A percentile compares a stretch with the other conserved stretches of the same genome.
Evolutionary conservation across 1,140 invertebrate species (phyloP).

Genomic region (Eumeta japonica): DNA sequence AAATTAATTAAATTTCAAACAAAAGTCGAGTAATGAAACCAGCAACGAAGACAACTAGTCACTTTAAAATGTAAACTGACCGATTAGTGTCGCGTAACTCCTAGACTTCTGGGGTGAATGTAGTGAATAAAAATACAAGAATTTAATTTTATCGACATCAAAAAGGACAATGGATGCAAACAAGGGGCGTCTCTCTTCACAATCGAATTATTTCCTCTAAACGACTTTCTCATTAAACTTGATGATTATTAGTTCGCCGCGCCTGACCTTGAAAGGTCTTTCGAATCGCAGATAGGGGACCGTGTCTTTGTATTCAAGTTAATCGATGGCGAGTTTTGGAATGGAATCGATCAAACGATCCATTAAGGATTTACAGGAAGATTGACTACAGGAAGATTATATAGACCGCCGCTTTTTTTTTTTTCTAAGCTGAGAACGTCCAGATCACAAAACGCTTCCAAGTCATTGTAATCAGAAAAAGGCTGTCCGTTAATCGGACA

Average conservation of each 20-base stretch:
- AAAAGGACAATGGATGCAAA: slow-evolving; percentile 22
- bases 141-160: slow-evolving; percentile 20
- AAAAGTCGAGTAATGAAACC: not conserved
- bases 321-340: slow-evolving; percentile 40
- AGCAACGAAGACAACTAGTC: not conserved
- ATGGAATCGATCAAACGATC: slow-evolving; percentile 46
- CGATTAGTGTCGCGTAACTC: no score
- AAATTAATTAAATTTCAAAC: not conserved
- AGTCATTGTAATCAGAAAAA: no score
- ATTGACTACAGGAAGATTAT: slow-evolving; percentile 23
- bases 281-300: slow-evolving; percentile 34
- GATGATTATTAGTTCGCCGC: slow-evolving; percentile 35
- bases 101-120: no score
- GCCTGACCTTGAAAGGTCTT: slow-evolving; percentile 22
- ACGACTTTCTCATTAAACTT: slow-evolving; percentile 43
- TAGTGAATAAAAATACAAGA: no score
- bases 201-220: slow-evolving; percentile 33
- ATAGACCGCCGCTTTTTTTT: slow-evolving; percentile 44
- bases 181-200: slow-evolving; percentile 21
- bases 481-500: no score
- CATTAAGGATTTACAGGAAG: slow-evolving; percentile 36
- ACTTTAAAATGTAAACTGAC: no score
- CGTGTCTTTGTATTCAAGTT: slow-evolving; percentile 40
- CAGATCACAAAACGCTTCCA: no score
- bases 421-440: slow-evolving; percentile 23